Percentiles rank a stretch among this genome's conserved stretches.
phyloP scores from a whole-genome alignment of 1,140 invertebrate species.

The Camponotus pennsylvanicus region DNA sequence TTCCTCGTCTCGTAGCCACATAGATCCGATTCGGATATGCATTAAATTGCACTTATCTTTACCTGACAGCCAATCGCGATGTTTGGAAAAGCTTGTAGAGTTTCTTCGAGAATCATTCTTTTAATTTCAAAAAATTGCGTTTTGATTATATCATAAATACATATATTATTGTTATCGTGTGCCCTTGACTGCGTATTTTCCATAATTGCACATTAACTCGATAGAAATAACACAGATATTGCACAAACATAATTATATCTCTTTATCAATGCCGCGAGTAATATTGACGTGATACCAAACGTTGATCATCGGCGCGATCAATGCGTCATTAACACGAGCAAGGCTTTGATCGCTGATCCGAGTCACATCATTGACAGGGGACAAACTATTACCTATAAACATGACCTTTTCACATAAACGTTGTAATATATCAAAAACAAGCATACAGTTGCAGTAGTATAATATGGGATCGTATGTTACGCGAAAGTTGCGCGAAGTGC shows the following conservation, averaged over 20 bases:
- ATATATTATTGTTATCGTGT: background rate
- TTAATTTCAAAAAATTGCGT: background rate
- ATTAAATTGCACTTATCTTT: background rate
- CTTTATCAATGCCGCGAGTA: constrained; percentile 35
- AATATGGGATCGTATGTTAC: background rate
- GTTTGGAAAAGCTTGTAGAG: background rate
- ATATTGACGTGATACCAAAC: constrained; percentile 47
- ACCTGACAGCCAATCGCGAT: background rate
- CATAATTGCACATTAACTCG: constrained; percentile 9
- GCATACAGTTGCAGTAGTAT: background rate
- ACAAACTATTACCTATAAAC: constrained; percentile 46
- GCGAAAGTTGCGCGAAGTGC: background rate
- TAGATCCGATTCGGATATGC: background rate
- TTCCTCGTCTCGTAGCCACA: background rate
- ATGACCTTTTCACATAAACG: constrained; percentile 41
- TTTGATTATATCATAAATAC: background rate
- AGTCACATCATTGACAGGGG: constrained; percentile 25
- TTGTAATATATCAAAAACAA: constrained; percentile 24
- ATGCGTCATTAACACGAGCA: constrained; percentile 52
- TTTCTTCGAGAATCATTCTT: background rate
- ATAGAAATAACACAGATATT: constrained; percentile 49
- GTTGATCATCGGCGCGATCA: constrained; percentile 41
- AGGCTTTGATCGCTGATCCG: constrained; percentile 58
- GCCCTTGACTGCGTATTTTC: constrained; percentile 10
- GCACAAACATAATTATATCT: constrained; percentile 51